These are phyloP conservation scores for Spermophilus dauricus DNA, from an alignment of 2,113 vertebrate species.

Conservation along the genomic window DNA sequence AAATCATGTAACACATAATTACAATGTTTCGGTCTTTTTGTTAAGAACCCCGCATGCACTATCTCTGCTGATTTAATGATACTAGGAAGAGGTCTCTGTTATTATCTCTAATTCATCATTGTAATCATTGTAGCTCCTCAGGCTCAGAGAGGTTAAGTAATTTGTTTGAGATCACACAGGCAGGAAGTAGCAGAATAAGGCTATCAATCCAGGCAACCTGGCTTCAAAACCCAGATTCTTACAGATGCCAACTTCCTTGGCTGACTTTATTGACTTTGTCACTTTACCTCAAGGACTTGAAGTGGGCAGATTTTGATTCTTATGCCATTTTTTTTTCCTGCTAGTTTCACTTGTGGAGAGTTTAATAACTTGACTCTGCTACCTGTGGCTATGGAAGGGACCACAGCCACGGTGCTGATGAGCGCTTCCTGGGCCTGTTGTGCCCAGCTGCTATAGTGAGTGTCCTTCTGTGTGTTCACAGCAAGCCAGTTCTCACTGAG, in stretches of 20 bases:
- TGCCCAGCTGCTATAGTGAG: neutral
- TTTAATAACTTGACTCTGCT: neutral
- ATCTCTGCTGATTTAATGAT: conserved; percentile 20
- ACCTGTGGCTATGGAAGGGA: neutral
- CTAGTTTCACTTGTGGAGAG: neutral
- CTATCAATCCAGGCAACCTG: neutral
- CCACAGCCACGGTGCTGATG: neutral
- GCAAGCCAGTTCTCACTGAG: neutral
- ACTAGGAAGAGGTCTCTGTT: neutral
- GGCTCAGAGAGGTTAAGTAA: conserved; percentile 15
- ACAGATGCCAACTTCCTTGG: neutral
- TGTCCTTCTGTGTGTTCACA: neutral
- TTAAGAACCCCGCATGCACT: neutral
- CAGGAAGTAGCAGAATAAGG: neutral
- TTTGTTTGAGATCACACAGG: conserved; percentile 25
- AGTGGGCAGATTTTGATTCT: neutral
- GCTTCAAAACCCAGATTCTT: conserved; percentile 14
- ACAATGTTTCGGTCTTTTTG: neutral
- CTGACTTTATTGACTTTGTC: neutral
- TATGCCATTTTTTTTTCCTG: neutral
- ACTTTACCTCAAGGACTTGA: neutral
- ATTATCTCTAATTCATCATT: neutral
- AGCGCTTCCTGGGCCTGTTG: neutral
- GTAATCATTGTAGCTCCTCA: neutral
- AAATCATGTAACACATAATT: neutral